Conservation (phyloP, 1,140 invertebrate species). For the Temnothorax longispinosus region DNA sequence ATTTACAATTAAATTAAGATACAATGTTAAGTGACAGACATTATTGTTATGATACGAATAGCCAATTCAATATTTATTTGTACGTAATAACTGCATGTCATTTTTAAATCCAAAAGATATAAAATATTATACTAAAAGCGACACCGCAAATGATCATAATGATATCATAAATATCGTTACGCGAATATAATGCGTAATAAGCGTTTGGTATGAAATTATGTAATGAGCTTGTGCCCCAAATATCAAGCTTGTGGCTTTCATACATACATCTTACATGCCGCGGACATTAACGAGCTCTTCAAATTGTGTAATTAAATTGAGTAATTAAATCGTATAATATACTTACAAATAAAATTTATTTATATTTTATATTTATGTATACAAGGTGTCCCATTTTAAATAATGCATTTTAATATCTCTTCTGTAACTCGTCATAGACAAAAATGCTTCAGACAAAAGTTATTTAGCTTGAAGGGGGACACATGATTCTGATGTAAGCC, state of each 20-base stretch:
- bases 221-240: neutral
- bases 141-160: neutral
- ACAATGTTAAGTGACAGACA: neutral
- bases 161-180: neutral
- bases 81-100: neutral
- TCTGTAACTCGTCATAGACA: no score
- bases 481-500: no score
- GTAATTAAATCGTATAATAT: neutral
- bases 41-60: neutral
- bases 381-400: no score
- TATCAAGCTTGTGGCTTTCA: constrained; percentile 1
- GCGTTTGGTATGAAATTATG: neutral
- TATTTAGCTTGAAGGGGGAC: no score
- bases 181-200: neutral
- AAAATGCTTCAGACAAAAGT: no score
- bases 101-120: neutral
- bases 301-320: neutral
- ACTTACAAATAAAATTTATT: constrained; percentile 1
- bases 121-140: neutral
- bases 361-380: neutral
- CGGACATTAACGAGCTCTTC: neutral
- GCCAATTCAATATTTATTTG: neutral
- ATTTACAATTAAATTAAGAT: neutral
- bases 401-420: no score
- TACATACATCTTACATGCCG: neutral